Conservation (phyloP, 2,797 vertebrate species). For the Malurus splendens region DNA sequence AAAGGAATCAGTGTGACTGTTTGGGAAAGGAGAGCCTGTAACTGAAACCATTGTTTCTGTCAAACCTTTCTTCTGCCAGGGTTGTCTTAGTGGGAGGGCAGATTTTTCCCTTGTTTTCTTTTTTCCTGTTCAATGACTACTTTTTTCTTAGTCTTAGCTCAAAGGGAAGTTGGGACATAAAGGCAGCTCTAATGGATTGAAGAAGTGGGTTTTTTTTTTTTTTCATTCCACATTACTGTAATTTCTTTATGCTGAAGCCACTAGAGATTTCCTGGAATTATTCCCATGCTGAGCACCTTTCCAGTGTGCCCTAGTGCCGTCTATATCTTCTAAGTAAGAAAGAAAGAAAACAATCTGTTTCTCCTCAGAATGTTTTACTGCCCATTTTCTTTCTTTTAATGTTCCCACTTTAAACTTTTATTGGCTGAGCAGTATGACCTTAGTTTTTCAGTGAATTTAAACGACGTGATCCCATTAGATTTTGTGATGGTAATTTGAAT, state of each 20-base stretch:
- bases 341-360: background rate
- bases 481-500: constrained; percentile 28
- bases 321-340: background rate
- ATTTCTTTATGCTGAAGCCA: background rate
- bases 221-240: rapidly evolving
- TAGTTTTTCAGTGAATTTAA: constrained; percentile 33
- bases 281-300: background rate
- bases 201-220: background rate
- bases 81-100: background rate
- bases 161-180: background rate
- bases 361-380: background rate
- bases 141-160: background rate
- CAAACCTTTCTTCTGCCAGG: background rate
- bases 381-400: constrained; percentile 15
- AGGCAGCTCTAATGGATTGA: background rate
- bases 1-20: background rate
- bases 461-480: constrained; percentile 9
- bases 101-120: background rate
- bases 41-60: background rate
- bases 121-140: background rate
- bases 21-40: background rate
- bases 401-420: constrained; percentile 26
- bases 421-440: background rate
- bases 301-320: background rate
- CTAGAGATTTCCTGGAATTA: background rate